Base-by-base conservation (phyloP, 2,888 invertebrate species). In the Mamestra brassicae region DNA sequence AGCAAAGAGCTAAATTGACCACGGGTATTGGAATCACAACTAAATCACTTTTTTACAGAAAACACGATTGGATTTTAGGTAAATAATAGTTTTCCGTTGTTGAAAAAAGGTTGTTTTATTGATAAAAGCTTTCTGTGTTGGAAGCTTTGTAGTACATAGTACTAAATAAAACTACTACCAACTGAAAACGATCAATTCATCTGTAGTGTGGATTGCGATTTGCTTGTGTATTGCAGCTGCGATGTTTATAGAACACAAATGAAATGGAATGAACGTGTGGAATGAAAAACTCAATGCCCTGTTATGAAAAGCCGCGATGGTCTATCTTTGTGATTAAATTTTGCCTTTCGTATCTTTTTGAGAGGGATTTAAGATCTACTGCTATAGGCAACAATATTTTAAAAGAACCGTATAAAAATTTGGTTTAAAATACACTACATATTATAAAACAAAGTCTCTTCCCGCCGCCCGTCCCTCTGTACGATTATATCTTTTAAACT, bases 151-250 rank as follows among this genome's bases (percentile, higher is more conserved):
- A 50, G 5, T 34, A 52, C 17, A 15, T 11, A 13, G 3, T 36
- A 80, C 36, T 80, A 61, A 74, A 77, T 74, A 78, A 76, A 80
- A 80, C 42, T 45, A 65, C 42, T 47, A 36, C 17, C 36, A 74
- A 61, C 50, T 74, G 55, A 38, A 74, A 80, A 45, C 75, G 11
- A 78, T 74, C 55, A 74, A 80, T 80, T 74, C 26, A 74, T 65
- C 54, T 80, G 50, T 77, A 61, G 65, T 61, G 80, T 64, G 60
- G 60, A 42, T 52, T 36, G 38, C 26, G 54, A 80, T 60, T 77
- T 64, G 57, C 61, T 80, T 55, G 60, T 50, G 26, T 60, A 38
- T 72, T 54, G 73, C 45, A 63, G 58, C 57, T 54, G 63, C 15
- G 45, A 60, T 64, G 80, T 80, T 77, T 74, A 54, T 73, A 7